Evolutionary conservation across 1,140 invertebrate genomes (phyloP).

Genomic region (Lucilia cuprina): DNA sequence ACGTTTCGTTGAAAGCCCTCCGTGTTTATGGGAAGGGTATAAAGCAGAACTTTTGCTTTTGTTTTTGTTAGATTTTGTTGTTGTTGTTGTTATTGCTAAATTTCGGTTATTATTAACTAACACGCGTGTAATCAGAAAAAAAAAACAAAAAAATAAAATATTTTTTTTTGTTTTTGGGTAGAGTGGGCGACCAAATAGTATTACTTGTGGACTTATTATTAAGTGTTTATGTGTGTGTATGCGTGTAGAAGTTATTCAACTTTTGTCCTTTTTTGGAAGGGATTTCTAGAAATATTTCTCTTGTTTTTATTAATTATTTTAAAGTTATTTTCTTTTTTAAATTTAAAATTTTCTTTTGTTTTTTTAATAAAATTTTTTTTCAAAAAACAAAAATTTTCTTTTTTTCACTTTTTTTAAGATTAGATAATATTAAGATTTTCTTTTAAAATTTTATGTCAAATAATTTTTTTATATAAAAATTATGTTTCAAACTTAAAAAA

Average conservation of each 20-base stretch:
- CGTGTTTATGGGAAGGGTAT: no score
- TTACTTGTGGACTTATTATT: neutral
- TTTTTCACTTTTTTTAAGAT: neutral
- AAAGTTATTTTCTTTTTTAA: neutral
- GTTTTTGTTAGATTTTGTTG: neutral
- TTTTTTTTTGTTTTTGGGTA: neutral
- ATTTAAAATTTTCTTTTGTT: no score
- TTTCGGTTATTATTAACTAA: neutral
- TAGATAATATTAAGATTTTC: conserved; percentile 7
- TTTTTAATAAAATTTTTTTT: no score
- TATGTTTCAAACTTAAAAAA: neutral
- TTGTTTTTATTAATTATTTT: neutral
- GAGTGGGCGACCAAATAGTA: neutral
- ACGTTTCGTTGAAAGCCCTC: neutral
- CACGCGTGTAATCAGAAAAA: conserved; percentile 13
- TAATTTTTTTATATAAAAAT: neutral
- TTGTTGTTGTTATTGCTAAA: neutral
- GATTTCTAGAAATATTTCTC: neutral
- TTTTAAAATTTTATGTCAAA: neutral
- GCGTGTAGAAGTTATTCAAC: neutral
- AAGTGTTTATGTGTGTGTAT: neutral
- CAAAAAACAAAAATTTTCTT: no score
- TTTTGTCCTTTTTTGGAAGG: neutral
- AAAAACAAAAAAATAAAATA: neutral
- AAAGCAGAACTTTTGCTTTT: neutral